Evolutionary conservation across 2,113 vertebrate genomes (phyloP), one percentile per base, ranked within the genome.

Genomic region (Fulmarus glacialis): DNA sequence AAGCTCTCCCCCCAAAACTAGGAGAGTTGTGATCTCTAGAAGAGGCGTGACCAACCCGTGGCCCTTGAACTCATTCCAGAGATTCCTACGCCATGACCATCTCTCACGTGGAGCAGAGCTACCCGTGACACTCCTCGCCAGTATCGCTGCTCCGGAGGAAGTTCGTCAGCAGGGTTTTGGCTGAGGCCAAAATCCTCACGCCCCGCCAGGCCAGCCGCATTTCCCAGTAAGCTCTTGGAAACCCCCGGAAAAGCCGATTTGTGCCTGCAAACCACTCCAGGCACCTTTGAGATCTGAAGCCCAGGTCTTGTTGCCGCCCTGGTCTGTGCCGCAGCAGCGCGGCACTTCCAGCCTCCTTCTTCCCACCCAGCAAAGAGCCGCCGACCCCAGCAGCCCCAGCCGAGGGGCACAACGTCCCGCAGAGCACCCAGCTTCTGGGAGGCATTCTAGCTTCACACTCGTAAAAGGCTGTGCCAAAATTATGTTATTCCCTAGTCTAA

Each of bases 371-470:
- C 48, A 12, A 13, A 26, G 17, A 27, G 64, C 42, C 5, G 3
- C n/a, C 2, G 11, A 23, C 26, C 42, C 18, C 2, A 58, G 10
- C 42, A 38, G 22, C 66, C 42, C 30, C 77, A 26, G 48, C 15
- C 5, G 1, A n/a, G 48, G 34, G 42, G 27, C 40, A 10, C 15
- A 15, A 22, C 5, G 1, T 4, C 36, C 24, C 1, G 0, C 15
- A 17, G 22, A 47, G 21, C 11, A 1, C 59, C 50, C 42, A 24
- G 52, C 42, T 48, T 62, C n/a, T 4, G 12, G 4, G 1, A 40
- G 50, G 50, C 8, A 2, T 13, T 11, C 20, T 0, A 6, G 30
- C 30, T 48, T n/a, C 62, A 14, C 5, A 0, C 40, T 11, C 2
- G 1, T 3, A 36, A 29, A 19, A 50, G 11, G 8, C 36, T 6